phyloP scores from a whole-genome alignment of 2,797 vertebrate species.

The Acanthurus lineatus region DNA sequence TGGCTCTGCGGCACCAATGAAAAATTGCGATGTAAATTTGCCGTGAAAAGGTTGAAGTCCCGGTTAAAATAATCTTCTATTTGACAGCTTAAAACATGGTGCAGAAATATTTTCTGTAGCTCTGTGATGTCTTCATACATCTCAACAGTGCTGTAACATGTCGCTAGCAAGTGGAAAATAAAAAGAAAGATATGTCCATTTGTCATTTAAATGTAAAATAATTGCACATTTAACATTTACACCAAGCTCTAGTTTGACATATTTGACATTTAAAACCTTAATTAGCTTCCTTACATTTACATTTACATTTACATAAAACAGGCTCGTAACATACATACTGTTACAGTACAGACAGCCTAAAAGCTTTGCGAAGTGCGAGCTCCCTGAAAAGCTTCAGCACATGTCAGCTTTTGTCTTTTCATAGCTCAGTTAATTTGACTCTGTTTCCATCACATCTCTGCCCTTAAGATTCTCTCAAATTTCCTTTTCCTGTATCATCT shows the following conservation, averaged over 20 bases:
- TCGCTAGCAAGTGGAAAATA: slow-evolving; percentile 17
- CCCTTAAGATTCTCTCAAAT: slow-evolving; percentile 37
- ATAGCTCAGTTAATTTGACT: slow-evolving; percentile 30
- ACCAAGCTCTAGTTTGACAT: neutral
- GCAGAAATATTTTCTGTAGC: neutral
- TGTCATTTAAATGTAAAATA: slow-evolving; percentile 4
- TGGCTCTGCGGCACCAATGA: slow-evolving; percentile 16
- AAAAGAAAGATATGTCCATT: slow-evolving; percentile 24
- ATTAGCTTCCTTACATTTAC: slow-evolving; percentile 16
- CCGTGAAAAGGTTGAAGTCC: slow-evolving; percentile 26
- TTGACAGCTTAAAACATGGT: neutral
- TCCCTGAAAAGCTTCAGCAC: neutral
- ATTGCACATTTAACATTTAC: slow-evolving; percentile 13
- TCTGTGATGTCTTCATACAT: slow-evolving; percentile 16
- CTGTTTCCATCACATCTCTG: slow-evolving; percentile 17
- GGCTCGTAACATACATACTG: neutral
- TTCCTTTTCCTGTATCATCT: slow-evolving; percentile 29
- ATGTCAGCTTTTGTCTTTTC: slow-evolving; percentile 23
- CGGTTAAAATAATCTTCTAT: slow-evolving; percentile 13
- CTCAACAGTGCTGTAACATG: neutral
- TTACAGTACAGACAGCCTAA: neutral
- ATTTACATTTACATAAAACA: neutral
- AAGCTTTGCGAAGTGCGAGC: slow-evolving; percentile 16
- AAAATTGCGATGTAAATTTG: slow-evolving; percentile 25
- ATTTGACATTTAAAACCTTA: slow-evolving; percentile 23